A percentile compares a stretch with the other conserved stretches of the same genome.
Evolutionary conservation across 2,113 vertebrate species (phyloP).

Genomic region (Rhipidura dahli): DNA sequence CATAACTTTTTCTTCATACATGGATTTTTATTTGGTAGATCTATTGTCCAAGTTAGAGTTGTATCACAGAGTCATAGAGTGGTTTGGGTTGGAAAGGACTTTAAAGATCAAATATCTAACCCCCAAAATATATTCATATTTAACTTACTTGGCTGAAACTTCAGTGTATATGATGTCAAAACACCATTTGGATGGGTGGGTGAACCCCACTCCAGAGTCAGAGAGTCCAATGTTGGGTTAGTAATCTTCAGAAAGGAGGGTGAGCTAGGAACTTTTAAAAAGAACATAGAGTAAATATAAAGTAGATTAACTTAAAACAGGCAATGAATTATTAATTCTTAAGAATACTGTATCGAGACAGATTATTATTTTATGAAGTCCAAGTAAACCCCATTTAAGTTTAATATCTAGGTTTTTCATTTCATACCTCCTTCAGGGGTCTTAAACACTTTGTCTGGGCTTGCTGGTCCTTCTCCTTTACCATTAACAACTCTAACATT

Average conservation of each 20-base stretch:
- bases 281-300: constrained; percentile 6
- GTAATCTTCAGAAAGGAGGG: constrained; percentile 83
- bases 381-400: neutral
- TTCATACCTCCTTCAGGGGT: constrained; percentile 93
- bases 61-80: neutral
- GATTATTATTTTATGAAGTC: neutral
- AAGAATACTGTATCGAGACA: neutral
- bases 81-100: neutral
- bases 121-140: neutral
- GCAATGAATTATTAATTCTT: neutral
- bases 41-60: neutral
- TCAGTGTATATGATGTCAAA: constrained; percentile 89
- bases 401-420: neutral
- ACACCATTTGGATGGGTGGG: constrained; percentile 86
- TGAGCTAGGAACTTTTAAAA: constrained; percentile 83
- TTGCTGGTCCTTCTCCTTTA: constrained; percentile 90
- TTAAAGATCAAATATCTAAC: neutral
- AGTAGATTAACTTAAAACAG: neutral
- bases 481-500: constrained; percentile 87
- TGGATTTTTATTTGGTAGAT: neutral
- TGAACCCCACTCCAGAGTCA: constrained; percentile 91
- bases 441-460: constrained; percentile 76
- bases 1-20: neutral
- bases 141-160: constrained; percentile 92
- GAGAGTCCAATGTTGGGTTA: constrained; percentile 82